phyloP scores from a whole-genome alignment of 2,888 invertebrate genomes.

The Drosophila mulleri region DNA sequence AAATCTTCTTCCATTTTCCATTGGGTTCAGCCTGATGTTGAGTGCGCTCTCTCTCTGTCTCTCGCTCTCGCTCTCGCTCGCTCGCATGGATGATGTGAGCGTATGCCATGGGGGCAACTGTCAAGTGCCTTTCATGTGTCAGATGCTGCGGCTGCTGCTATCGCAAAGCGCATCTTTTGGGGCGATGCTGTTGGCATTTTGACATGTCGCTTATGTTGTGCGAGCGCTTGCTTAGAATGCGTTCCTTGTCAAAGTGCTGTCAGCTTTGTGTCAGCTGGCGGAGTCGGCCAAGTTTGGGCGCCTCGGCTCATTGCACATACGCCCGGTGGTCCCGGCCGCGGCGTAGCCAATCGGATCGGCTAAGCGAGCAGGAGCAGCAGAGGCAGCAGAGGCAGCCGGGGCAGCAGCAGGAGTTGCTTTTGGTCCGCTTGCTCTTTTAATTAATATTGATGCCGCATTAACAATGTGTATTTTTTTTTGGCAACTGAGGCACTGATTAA shows the following conservation, averaged over 20 bases:
- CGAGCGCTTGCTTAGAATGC: slow-evolving; percentile 73
- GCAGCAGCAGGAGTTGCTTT: background rate
- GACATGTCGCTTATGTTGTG: slow-evolving; percentile 76
- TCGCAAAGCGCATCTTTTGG: slow-evolving; percentile 70
- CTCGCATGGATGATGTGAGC: slow-evolving; percentile 8
- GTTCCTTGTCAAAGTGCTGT: slow-evolving; percentile 76
- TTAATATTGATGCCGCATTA: slow-evolving; percentile 77
- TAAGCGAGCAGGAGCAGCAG: slow-evolving; percentile 13
- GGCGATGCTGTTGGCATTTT: slow-evolving; percentile 69
- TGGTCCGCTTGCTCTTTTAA: slow-evolving; percentile 43
- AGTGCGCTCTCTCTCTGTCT: background rate
- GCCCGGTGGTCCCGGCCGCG: slow-evolving; percentile 19
- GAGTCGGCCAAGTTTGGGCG: slow-evolving; percentile 36
- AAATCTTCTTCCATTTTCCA: background rate
- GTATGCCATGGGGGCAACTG: slow-evolving; percentile 42
- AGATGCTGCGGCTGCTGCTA: slow-evolving; percentile 59
- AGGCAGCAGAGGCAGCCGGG: no score
- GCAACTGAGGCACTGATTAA: slow-evolving; percentile 59
- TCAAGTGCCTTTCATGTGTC: slow-evolving; percentile 68
- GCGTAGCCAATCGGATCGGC: slow-evolving; percentile 19
- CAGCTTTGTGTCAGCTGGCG: slow-evolving; percentile 70
- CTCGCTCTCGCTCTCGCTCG: background rate
- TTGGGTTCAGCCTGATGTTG: background rate
- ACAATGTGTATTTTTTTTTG: slow-evolving; percentile 61
- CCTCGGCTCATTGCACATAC: slow-evolving; percentile 54